phyloP scores from a whole-genome alignment of 2,888 invertebrate genomes.

The Nephrotoma appendiculata region DNA sequence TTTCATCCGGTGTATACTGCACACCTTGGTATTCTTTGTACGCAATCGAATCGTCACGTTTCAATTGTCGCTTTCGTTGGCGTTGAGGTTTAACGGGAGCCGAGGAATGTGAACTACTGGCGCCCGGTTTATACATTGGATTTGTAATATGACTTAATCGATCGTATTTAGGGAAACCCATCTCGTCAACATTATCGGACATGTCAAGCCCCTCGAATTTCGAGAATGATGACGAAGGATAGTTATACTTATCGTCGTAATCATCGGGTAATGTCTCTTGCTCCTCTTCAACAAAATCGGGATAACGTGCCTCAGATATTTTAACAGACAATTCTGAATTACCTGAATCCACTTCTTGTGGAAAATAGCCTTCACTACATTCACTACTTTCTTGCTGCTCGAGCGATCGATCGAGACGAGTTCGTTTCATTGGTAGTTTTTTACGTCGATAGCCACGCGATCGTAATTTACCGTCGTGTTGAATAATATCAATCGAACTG shows the following conservation, averaged over 20 bases:
- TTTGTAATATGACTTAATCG: slow-evolving; percentile 38
- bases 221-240: slow-evolving; percentile 22
- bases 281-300: slow-evolving; percentile 31
- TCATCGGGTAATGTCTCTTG: slow-evolving; percentile 35
- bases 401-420: slow-evolving; percentile 23
- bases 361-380: slow-evolving; percentile 53
- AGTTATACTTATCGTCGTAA: slow-evolving; percentile 38
- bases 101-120: slow-evolving; percentile 24
- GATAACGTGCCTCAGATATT: slow-evolving; percentile 18
- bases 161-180: slow-evolving; percentile 49
- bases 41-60: slow-evolving; percentile 27
- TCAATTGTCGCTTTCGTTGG: slow-evolving; percentile 28
- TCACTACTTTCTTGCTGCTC: slow-evolving; percentile 47
- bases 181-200: slow-evolving; percentile 48
- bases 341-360: slow-evolving; percentile 42
- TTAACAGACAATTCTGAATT: slow-evolving; percentile 44
- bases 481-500: slow-evolving; percentile 46
- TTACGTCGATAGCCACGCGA: slow-evolving; percentile 53
- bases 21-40: slow-evolving; percentile 14
- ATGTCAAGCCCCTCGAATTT: slow-evolving; percentile 46
- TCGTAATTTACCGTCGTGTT: slow-evolving; percentile 50
- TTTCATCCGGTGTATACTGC: slow-evolving; percentile 19
- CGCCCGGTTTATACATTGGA: slow-evolving; percentile 23
- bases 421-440: slow-evolving; percentile 33
- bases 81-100: slow-evolving; percentile 35